These are phyloP conservation scores for Leptarthrus brevirostris DNA, from an alignment of 2,888 invertebrate genomes.

Conservation along the genomic window DNA sequence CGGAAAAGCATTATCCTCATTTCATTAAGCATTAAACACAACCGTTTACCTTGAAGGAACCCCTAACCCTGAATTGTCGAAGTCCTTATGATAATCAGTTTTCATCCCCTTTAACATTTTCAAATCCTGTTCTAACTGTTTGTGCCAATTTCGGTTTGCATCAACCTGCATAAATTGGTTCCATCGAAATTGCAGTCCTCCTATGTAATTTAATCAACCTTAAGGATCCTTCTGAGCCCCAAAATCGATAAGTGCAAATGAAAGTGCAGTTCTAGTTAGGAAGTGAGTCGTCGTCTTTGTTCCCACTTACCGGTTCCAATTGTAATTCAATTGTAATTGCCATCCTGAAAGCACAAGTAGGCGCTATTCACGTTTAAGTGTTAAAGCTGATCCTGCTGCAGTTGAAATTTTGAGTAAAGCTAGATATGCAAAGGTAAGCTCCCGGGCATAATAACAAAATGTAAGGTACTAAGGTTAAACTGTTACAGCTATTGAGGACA, in stretches of 20 bases:
- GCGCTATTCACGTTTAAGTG: background rate
- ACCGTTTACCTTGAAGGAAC: background rate
- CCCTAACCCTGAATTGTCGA: background rate
- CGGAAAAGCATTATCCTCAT: conserved; percentile 4
- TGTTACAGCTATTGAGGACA: background rate
- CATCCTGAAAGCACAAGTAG: background rate
- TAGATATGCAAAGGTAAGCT: background rate
- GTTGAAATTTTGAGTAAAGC: background rate
- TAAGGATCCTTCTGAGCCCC: background rate
- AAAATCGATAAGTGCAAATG: conserved; percentile 20
- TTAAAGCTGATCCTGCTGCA: background rate
- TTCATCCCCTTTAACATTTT: background rate
- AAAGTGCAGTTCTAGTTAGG: background rate
- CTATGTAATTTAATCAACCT: conserved; percentile 15
- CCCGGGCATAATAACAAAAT: background rate
- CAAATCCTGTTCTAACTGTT: background rate
- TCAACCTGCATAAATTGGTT: background rate
- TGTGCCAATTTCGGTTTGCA: background rate
- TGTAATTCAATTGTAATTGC: conserved; percentile 36
- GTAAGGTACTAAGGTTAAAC: background rate
- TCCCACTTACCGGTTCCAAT: background rate
- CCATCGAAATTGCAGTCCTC: background rate
- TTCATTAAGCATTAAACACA: background rate
- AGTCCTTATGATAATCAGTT: conserved; percentile 7
- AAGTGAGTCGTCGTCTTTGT: conserved; percentile 20